Evolutionary conservation across 2,888 invertebrate species (phyloP).

Genomic region (Clunio marinus): DNA sequence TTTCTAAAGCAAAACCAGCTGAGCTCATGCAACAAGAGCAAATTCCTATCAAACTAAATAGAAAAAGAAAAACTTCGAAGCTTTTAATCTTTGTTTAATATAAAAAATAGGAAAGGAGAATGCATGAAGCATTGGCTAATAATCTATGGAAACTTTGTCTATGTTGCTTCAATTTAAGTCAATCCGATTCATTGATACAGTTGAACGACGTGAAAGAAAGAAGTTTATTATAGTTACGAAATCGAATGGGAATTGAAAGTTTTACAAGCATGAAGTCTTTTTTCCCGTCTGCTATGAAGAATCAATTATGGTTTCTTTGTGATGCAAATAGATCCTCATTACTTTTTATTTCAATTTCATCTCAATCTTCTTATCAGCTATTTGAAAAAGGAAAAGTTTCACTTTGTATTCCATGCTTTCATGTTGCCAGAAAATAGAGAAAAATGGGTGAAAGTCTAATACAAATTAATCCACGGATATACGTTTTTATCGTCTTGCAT

Average conservation of each 20-base stretch:
- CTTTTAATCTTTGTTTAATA: too few species aligned
- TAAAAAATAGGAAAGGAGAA: too few species aligned
- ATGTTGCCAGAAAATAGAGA: too few species aligned
- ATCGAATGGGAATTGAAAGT: slow-evolving; percentile 2
- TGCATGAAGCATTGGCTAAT: too few species aligned
- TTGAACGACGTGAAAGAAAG: not conserved
- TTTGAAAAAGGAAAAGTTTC: too few species aligned
- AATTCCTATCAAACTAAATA: too few species aligned
- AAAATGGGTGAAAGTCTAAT: slow-evolving; percentile 1
- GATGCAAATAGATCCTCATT: slow-evolving; percentile 23
- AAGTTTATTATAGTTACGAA: slow-evolving; percentile 14
- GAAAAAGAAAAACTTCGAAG: too few species aligned
- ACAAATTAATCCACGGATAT: slow-evolving; percentile 29
- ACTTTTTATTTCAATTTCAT: not conserved
- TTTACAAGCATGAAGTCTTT: slow-evolving; percentile 24
- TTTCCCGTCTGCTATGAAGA: too few species aligned
- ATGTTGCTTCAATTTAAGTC: too few species aligned
- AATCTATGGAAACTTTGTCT: not conserved
- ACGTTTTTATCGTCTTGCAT: slow-evolving; percentile 25
- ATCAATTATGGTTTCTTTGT: slow-evolving; percentile 29
- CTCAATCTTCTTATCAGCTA: not conserved
- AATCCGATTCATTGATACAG: not conserved
- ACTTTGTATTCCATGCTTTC: too few species aligned
- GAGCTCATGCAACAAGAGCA: too few species aligned
- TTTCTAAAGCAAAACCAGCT: too few species aligned